Conservation (phyloP, 1,140 invertebrate species). For the Ylistrum balloti region DNA sequence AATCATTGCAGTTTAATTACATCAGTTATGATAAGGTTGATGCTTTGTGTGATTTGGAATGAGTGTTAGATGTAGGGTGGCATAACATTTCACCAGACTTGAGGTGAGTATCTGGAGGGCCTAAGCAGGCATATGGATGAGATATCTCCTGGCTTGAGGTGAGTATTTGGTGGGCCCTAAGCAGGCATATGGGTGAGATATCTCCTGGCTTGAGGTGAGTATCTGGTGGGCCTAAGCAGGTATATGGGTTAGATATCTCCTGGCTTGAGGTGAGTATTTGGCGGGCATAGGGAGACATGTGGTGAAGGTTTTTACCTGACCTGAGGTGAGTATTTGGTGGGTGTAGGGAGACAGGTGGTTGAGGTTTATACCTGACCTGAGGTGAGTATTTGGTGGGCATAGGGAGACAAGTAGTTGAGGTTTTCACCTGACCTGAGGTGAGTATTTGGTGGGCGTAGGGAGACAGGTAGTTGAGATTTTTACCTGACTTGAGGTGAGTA, state of each 20-base stretch:
- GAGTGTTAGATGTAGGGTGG: constrained; percentile 88
- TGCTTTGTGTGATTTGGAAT: constrained; percentile 86
- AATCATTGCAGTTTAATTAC: too few species aligned
- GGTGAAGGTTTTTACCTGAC: too few species aligned
- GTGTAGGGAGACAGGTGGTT: constrained; percentile 65
- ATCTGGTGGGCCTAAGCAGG: constrained; percentile 89
- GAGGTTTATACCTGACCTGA: constrained; percentile 84
- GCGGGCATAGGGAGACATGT: constrained; percentile 87
- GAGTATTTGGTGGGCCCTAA: constrained; percentile 88
- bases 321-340: too few species aligned
- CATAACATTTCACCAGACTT: constrained; percentile 89
- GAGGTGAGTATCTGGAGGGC: constrained; percentile 88
- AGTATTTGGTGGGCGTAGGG: constrained; percentile 89
- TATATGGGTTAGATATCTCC: constrained; percentile 88
- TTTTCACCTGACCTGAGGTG: constrained; percentile 88
- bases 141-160: constrained; percentile 88
- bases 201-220: constrained; percentile 87
- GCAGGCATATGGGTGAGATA: constrained; percentile 89
- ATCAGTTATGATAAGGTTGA: too few species aligned
- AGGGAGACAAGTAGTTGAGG: constrained; percentile 87
- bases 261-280: constrained; percentile 87
- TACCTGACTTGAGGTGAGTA: constrained; percentile 87
- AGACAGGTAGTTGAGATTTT: constrained; percentile 88
- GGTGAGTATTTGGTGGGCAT: constrained; percentile 88
- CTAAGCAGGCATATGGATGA: constrained; percentile 87